Evolutionary conservation across 2,888 invertebrate species (phyloP).

Genomic region (Sclerodermus sp.): DNA sequence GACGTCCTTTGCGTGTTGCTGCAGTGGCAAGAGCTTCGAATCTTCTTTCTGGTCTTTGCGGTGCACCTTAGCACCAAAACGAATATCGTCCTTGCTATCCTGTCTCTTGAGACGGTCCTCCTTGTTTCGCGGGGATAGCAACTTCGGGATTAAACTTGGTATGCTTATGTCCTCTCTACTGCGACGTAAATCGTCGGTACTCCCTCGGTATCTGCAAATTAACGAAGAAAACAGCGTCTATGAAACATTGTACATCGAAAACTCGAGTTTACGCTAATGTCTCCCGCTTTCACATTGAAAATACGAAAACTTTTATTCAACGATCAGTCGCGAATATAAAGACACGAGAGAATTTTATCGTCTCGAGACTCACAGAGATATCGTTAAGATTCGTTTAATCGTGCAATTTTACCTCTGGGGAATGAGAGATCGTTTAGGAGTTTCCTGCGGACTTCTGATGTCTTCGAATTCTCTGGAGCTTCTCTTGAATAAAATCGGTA

Average conservation of each 20-base stretch:
- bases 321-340: too few relatives aligned
- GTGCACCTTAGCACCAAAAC: slow-evolving; percentile 10
- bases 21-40: not conserved
- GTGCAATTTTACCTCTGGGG: slow-evolving; percentile 45
- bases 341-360: too few relatives aligned
- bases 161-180: slow-evolving; percentile 50
- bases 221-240: not conserved
- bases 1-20: slow-evolving; percentile 27
- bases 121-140: slow-evolving; percentile 43
- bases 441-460: slow-evolving; percentile 49
- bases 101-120: slow-evolving; percentile 50
- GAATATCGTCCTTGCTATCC: slow-evolving; percentile 51
- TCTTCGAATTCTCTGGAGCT: slow-evolving; percentile 54
- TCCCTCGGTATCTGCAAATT: slow-evolving; percentile 46
- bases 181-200: slow-evolving; percentile 52
- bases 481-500: slow-evolving; percentile 45
- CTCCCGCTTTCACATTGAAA: too few relatives aligned
- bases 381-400: not conserved
- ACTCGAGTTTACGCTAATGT: too few relatives aligned
- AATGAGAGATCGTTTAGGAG: slow-evolving; percentile 52
- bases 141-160: slow-evolving; percentile 54
- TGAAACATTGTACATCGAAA: too few relatives aligned
- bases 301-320: too few relatives aligned
- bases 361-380: not conserved
- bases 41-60: slow-evolving; percentile 14